These are phyloP conservation scores for Bombus sylvicola DNA, from an alignment of 1,140 invertebrate genomes.

Conservation along the genomic window DNA sequence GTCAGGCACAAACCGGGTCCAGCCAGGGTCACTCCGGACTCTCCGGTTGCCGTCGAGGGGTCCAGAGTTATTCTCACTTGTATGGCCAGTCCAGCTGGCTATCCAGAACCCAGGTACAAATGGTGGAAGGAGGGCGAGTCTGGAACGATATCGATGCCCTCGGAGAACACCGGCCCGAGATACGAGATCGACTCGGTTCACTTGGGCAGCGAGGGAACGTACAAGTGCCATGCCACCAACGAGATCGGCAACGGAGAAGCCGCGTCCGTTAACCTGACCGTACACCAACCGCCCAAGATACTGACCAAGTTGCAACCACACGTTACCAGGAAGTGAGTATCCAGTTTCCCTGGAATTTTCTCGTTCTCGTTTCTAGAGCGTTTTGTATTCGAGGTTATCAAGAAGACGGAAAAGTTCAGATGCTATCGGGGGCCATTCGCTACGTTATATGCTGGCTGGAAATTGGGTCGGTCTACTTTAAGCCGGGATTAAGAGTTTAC, in stretches of 20 bases:
- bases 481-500: conserved; percentile 13
- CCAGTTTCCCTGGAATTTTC: not conserved
- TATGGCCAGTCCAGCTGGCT: conserved; percentile 92
- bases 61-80: conserved; percentile 93
- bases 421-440: not conserved
- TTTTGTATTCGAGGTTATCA: conserved; percentile 1
- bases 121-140: conserved; percentile 93
- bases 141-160: conserved; percentile 84
- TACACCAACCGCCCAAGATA: conserved; percentile 93
- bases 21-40: conserved; percentile 91
- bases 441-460: not conserved
- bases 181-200: conserved; percentile 93
- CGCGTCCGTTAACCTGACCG: conserved; percentile 91
- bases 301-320: conserved; percentile 92
- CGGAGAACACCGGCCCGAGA: conserved; percentile 89
- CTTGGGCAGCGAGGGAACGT: conserved; percentile 92
- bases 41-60: conserved; percentile 93
- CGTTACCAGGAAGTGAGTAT: conserved; percentile 86
- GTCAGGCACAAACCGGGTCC: conserved; percentile 95
- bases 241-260: conserved; percentile 93
- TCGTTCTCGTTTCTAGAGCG: not conserved
- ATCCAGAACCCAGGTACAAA: conserved; percentile 93
- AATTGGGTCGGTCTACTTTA: conserved; percentile 26
- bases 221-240: conserved; percentile 94
- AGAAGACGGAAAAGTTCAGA: not conserved